Evolutionary conservation across 1,140 invertebrate species (phyloP).

Genomic region (Bombus ignitus): DNA sequence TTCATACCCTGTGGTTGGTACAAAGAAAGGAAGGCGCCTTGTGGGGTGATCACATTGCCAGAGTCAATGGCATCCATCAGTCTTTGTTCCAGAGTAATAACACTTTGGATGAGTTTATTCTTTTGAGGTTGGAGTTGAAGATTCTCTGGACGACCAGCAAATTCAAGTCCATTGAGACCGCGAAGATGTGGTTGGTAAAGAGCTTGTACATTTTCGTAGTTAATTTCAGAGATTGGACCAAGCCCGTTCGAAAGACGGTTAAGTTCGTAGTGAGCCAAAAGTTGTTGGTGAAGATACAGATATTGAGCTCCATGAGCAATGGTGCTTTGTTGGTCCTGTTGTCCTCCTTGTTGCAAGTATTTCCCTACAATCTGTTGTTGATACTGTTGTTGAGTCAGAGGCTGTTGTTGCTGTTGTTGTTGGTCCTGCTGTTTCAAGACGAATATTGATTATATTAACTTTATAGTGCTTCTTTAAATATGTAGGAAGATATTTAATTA

Average conservation of each 20-base stretch:
- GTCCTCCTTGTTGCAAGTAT: conserved; percentile 76
- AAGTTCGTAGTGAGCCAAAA: conserved; percentile 82
- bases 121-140: conserved; percentile 80
- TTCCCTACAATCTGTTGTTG: conserved; percentile 44
- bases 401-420: conserved; percentile 23
- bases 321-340: conserved; percentile 72
- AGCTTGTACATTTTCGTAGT: conserved; percentile 82
- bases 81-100: conserved; percentile 84
- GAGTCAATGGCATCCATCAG: conserved; percentile 86
- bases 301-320: conserved; percentile 78
- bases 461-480: too few relatives aligned
- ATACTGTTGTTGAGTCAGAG: conserved; percentile 22
- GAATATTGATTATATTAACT: not conserved
- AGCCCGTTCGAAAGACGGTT: conserved; percentile 82
- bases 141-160: conserved; percentile 84
- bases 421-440: not conserved
- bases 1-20: conserved; percentile 80
- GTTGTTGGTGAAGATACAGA: conserved; percentile 83
- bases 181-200: conserved; percentile 86
- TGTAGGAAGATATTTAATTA: not conserved
- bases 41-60: conserved; percentile 84
- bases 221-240: conserved; percentile 75
- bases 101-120: conserved; percentile 75
- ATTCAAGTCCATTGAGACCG: conserved; percentile 85
- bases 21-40: conserved; percentile 76